Conservation (phyloP, 2,113 vertebrate genomes). For the pig (Sus scrofa) region T2T-Sscrofa CM000824.6:110005001-110005500, state of each 20-base stretch:
- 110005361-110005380: neutral
- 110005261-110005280: neutral
- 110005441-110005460: neutral
- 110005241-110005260: neutral
- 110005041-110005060: neutral
- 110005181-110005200: neutral
- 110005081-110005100: neutral
- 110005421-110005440: neutral
- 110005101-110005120: neutral
- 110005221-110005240: neutral
- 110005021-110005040: constrained; percentile 23
- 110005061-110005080: neutral
- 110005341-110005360: neutral
- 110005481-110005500: neutral
- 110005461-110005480: neutral
- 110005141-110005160: neutral
- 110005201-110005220: neutral
- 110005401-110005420: neutral
- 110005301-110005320: neutral
- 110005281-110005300: neutral
- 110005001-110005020: constrained; percentile 30
- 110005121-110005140: neutral
- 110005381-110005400: neutral
- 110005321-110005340: neutral
- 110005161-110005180: neutral